A percentile compares a stretch with the other conserved stretches of the same genome.
Evolutionary conservation across 1,140 invertebrate genomes (phyloP).

Genomic region (Drosophila bipectinata): DNA sequence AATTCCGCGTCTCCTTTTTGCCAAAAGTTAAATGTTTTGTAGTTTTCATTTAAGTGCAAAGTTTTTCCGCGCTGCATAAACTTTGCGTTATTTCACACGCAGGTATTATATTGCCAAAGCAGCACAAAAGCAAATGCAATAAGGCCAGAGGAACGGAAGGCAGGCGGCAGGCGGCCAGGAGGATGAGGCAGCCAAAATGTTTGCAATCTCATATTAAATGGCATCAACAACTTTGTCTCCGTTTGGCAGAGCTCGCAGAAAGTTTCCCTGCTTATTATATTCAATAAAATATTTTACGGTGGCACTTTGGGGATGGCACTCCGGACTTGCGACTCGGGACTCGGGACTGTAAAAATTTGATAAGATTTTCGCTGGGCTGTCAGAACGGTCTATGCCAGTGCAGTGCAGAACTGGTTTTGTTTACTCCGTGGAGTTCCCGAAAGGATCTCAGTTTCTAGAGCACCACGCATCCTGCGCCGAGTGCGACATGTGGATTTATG

Average conservation of each 20-base stretch:
- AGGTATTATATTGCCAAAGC: conserved; percentile 75
- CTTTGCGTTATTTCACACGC: conserved; percentile 79
- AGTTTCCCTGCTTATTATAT: conserved; percentile 76
- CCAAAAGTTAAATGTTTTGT: conserved; percentile 74
- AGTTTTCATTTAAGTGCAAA: conserved; percentile 79
- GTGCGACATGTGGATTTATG: neutral
- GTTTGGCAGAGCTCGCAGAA: conserved; percentile 53
- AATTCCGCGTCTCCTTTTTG: conserved; percentile 57
- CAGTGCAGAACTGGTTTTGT: neutral
- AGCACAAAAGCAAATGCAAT: conserved; percentile 73
- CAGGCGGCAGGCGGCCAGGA: neutral
- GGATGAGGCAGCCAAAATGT: conserved; percentile 49
- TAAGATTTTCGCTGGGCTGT: conserved; percentile 32
- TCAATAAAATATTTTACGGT: conserved; percentile 81
- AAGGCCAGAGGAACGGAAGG: conserved; percentile 21
- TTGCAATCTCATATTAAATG: conserved; percentile 76
- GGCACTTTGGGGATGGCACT: conserved; percentile 53
- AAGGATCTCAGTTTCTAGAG: neutral
- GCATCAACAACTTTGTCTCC: conserved; percentile 76
- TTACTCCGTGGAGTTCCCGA: too few species aligned
- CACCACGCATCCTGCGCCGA: neutral
- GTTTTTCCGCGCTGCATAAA: conserved; percentile 73
- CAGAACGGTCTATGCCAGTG: neutral
- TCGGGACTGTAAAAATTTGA: conserved; percentile 54
- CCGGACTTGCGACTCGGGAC: conserved; percentile 17